A percentile compares a stretch with the other conserved stretches of the same genome.
phyloP scores from a whole-genome alignment of 2,797 vertebrate genomes.

The Pantherophis vulpinus region DNA sequence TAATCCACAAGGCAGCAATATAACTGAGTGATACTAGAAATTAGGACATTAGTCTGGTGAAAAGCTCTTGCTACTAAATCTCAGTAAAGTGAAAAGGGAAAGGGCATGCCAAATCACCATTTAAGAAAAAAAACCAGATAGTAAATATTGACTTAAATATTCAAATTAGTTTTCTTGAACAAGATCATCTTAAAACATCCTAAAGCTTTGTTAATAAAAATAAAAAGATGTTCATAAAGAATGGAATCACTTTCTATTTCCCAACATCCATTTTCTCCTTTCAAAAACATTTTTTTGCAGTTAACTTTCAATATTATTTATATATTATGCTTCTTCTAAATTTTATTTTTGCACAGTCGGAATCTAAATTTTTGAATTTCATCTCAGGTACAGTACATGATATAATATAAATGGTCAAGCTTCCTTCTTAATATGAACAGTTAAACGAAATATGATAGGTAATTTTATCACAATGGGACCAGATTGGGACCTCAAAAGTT shows the following conservation, averaged over 20 bases:
- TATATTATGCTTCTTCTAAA: neutral
- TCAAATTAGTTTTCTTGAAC: slow-evolving; percentile 55
- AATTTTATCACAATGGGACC: neutral
- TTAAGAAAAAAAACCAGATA: slow-evolving; percentile 36
- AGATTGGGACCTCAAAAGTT: neutral
- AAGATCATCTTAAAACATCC: neutral
- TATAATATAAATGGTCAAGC: neutral
- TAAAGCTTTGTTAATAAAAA: slow-evolving; percentile 61
- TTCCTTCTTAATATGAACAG: neutral
- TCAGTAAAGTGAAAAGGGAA: slow-evolving; percentile 54
- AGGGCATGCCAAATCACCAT: slow-evolving; percentile 57
- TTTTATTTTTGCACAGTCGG: neutral
- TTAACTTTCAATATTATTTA: neutral
- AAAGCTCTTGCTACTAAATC: slow-evolving; percentile 51
- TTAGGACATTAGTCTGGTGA: slow-evolving; percentile 23
- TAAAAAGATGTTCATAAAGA: slow-evolving; percentile 66
- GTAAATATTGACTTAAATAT: slow-evolving; percentile 58
- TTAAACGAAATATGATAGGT: neutral
- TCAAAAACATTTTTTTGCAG: neutral
- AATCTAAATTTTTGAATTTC: neutral
- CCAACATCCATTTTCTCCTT: slow-evolving; percentile 28
- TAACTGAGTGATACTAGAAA: slow-evolving; percentile 33
- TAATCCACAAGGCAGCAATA: neutral
- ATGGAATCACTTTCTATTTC: slow-evolving; percentile 60
- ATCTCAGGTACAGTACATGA: neutral